Evolutionary conservation across 2,113 vertebrate species (phyloP).

Genomic region (Condylura cristata): DNA sequence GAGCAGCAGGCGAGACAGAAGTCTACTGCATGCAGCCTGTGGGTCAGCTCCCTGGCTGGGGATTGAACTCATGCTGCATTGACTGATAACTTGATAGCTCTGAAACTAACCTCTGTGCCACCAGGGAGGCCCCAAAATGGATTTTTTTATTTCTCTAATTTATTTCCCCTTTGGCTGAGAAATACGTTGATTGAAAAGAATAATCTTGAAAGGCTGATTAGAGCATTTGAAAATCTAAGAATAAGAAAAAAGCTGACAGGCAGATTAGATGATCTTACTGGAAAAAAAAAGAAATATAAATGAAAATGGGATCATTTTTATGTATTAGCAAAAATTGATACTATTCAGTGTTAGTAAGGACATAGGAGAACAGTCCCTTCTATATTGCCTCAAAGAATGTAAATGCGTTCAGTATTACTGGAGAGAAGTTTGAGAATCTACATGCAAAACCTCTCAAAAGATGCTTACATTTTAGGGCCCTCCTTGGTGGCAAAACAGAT

Average conservation of each 20-base stretch:
- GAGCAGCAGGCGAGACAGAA: too few relatives aligned
- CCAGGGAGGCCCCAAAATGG: too few relatives aligned
- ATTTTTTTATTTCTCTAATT: background rate
- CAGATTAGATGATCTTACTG: slow-evolving; percentile 19
- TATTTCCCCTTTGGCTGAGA: slow-evolving; percentile 21
- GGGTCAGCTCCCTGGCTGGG: too few relatives aligned
- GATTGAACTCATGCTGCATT: too few relatives aligned
- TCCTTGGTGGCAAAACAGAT: too few relatives aligned
- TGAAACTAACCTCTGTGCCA: too few relatives aligned
- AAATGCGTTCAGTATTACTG: slow-evolving; percentile 23
- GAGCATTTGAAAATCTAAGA: slow-evolving; percentile 51
- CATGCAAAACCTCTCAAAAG: slow-evolving; percentile 49
- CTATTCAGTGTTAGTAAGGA: slow-evolving; percentile 35
- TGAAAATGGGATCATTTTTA: slow-evolving; percentile 42
- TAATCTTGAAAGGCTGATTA: slow-evolving; percentile 34
- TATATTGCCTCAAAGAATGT: background rate
- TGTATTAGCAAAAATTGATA: slow-evolving; percentile 16
- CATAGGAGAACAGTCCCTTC: background rate
- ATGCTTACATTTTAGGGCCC: slow-evolving; percentile 42
- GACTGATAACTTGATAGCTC: too few relatives aligned
- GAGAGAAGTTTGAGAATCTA: background rate
- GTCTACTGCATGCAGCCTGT: too few relatives aligned
- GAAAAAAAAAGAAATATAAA: slow-evolving; percentile 26
- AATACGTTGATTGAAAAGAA: slow-evolving; percentile 2
- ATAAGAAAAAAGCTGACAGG: slow-evolving; percentile 46